These are phyloP conservation scores for Lerema accius DNA, from an alignment of 1,140 invertebrate species.

Conservation along the genomic window DNA sequence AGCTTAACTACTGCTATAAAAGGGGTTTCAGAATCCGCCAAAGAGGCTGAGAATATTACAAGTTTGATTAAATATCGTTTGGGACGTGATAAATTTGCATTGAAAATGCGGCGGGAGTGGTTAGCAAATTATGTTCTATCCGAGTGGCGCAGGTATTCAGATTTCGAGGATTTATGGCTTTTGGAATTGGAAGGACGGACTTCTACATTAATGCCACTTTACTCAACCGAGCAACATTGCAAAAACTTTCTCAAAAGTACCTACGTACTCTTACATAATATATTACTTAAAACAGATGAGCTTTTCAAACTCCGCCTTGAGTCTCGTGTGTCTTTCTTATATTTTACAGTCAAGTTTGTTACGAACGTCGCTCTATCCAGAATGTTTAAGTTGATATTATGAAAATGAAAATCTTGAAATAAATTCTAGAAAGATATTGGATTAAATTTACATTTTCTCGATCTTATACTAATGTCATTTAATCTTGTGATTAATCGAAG, in stretches of 20 bases:
- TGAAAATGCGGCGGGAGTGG: conserved; percentile 41
- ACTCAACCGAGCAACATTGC: conserved; percentile 36
- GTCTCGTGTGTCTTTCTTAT: conserved; percentile 18
- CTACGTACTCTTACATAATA: conserved; percentile 42
- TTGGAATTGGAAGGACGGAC: conserved; percentile 42
- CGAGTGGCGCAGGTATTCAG: conserved; percentile 49
- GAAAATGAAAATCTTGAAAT: not conserved
- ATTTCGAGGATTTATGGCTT: conserved; percentile 53
- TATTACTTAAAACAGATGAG: conserved; percentile 28
- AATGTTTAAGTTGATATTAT: not conserved
- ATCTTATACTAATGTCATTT: too few species aligned
- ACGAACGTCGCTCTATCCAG: not conserved
- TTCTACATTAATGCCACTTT: conserved; percentile 41
- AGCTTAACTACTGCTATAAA: conserved; percentile 10
- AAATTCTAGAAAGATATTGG: not conserved
- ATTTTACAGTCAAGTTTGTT: conserved; percentile 2
- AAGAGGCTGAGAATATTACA: conserved; percentile 35
- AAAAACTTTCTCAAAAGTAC: conserved; percentile 39
- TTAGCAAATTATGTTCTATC: conserved; percentile 55
- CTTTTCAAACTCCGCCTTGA: conserved; percentile 10
- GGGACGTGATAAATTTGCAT: conserved; percentile 50
- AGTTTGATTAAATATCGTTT: conserved; percentile 40
- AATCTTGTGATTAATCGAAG: too few species aligned
- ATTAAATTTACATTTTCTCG: not conserved
- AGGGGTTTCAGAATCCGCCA: conserved; percentile 25